Evolutionary conservation across 2,888 invertebrate species (phyloP).

Genomic region (Conops quadrifasciatus): DNA sequence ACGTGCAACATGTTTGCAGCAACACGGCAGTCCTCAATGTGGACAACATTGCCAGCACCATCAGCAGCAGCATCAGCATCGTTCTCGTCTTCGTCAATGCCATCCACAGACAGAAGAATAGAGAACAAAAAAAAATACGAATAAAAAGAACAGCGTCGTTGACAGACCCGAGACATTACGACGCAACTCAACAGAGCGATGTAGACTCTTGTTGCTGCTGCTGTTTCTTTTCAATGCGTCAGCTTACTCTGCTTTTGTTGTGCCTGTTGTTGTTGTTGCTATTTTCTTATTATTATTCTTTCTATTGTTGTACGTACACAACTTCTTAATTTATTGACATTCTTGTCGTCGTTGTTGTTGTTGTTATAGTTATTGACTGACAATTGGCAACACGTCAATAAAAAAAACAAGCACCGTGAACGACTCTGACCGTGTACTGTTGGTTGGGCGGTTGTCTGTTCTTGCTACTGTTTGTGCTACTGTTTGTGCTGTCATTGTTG

Average conservation of each 20-base stretch:
- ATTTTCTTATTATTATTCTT: background rate
- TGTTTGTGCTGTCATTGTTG: background rate
- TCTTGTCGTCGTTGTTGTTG: constrained; percentile 10
- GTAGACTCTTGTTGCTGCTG: background rate
- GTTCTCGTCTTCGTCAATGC: too few species aligned
- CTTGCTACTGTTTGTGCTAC: background rate
- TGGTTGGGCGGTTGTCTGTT: too few species aligned
- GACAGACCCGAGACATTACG: background rate
- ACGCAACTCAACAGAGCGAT: background rate
- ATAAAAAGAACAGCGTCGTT: background rate
- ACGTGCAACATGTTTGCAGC: constrained; percentile 29
- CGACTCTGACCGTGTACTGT: too few species aligned
- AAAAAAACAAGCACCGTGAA: constrained; percentile 6
- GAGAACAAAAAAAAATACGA: background rate
- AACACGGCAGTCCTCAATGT: constrained; percentile 19
- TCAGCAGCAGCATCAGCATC: background rate
- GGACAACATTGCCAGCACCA: constrained; percentile 1
- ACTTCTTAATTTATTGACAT: background rate
- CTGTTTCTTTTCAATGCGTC: background rate
- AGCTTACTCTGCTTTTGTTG: too few species aligned
- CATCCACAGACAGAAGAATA: background rate
- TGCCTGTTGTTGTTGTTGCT: constrained; percentile 1
- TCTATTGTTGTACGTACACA: background rate
- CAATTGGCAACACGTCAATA: constrained; percentile 13
- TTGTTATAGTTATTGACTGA: constrained; percentile 15